phyloP scores from a whole-genome alignment of 2,113 vertebrate species.

The Erythrolamprus reginae region DNA sequence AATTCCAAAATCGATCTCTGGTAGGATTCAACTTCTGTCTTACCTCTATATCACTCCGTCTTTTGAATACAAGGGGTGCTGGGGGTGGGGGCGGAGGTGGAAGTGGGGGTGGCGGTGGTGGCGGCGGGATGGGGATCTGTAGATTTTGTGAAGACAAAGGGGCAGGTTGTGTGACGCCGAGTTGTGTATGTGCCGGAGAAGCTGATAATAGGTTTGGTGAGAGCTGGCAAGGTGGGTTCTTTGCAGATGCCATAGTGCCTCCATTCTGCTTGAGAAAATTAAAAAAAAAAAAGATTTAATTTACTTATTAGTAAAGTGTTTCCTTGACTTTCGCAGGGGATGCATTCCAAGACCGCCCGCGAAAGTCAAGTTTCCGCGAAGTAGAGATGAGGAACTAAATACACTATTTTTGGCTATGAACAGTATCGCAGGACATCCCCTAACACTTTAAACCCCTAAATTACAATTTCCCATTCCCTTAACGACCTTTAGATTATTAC shows the following conservation, averaged over 20 bases:
- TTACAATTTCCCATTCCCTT: too few species aligned
- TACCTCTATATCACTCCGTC: slow-evolving; percentile 33
- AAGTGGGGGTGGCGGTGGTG: slow-evolving; percentile 32
- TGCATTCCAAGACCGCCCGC: too few species aligned
- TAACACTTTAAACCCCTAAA: too few species aligned
- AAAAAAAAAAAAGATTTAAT: neutral
- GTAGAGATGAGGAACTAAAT: too few species aligned
- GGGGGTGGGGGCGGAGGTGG: slow-evolving; percentile 45
- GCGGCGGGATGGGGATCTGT: slow-evolving; percentile 22
- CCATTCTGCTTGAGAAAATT: slow-evolving; percentile 37
- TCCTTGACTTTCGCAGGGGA: too few species aligned
- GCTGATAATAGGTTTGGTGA: slow-evolving; percentile 31
- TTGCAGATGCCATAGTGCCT: slow-evolving; percentile 3
- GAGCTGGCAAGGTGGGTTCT: slow-evolving; percentile 45
- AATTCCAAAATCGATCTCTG: neutral
- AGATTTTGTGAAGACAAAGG: neutral
- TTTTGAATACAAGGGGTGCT: slow-evolving; percentile 54
- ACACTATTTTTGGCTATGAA: too few species aligned
- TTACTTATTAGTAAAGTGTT: too few species aligned
- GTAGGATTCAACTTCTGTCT: neutral
- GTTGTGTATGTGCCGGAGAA: neutral
- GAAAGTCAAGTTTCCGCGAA: too few species aligned
- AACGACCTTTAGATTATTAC: too few species aligned
- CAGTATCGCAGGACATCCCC: too few species aligned
- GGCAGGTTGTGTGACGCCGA: fast-evolving